A percentile compares a stretch with the other conserved stretches of the same genome.
Conservation (phyloP, 2,113 vertebrate species). For the Oostethus manadensis region DNA sequence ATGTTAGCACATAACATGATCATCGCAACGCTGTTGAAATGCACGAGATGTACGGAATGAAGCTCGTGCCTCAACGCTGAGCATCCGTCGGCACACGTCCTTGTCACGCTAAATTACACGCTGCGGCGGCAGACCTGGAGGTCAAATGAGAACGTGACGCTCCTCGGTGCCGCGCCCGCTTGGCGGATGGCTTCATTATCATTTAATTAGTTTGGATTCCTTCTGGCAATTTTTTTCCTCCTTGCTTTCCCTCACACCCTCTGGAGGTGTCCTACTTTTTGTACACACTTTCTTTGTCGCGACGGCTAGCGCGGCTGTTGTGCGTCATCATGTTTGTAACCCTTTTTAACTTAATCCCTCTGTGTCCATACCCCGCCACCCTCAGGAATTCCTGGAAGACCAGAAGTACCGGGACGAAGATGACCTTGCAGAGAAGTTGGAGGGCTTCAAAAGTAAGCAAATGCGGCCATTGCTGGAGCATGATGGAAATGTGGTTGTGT, state of each 20-base stretch:
- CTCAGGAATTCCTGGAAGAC: conserved; percentile 89
- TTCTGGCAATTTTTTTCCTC: conserved; percentile 18
- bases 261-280: conserved; percentile 46
- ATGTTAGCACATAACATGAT: too few relatives aligned
- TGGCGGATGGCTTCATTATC: conserved; percentile 50
- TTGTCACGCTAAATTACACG: conserved; percentile 28
- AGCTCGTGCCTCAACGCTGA: not conserved
- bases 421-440: conserved; percentile 84
- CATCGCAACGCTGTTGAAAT: too few relatives aligned
- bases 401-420: conserved; percentile 94
- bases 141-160: conserved; percentile 12
- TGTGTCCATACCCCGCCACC: not conserved
- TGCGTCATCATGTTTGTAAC: conserved; percentile 7
- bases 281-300: conserved; percentile 8
- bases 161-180: conserved; percentile 27
- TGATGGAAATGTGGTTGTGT: not conserved
- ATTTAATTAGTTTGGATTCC: conserved; percentile 45
- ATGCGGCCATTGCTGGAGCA: not conserved
- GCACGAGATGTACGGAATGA: too few relatives aligned
- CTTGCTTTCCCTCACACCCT: conserved; percentile 19
- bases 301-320: not conserved
- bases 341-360: not conserved
- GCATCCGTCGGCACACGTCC: conserved; percentile 17
- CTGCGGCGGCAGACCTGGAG: conserved; percentile 8
- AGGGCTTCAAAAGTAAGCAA: conserved; percentile 89